These are phyloP conservation scores for Himalopsyche tibetana DNA, from an alignment of 2,888 invertebrate genomes.

Conservation along the genomic window DNA sequence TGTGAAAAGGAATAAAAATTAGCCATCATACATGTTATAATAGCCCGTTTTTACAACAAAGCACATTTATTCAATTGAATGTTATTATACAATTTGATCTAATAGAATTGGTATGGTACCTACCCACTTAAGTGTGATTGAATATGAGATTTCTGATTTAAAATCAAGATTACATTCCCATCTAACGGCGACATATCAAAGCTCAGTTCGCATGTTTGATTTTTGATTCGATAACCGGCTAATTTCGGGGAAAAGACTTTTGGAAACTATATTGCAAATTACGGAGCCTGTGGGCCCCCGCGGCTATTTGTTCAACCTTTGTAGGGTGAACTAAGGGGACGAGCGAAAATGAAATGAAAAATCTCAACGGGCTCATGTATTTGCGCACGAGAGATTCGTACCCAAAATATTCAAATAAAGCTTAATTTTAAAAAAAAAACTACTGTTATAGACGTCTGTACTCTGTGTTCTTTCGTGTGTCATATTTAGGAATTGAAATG, in stretches of 20 bases:
- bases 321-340: slow-evolving; percentile 18
- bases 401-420: background rate
- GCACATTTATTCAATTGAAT: too few relatives aligned
- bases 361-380: background rate
- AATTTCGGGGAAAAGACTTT: slow-evolving; percentile 52
- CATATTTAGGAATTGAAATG: too few relatives aligned
- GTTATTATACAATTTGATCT: too few relatives aligned
- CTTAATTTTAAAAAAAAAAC: background rate
- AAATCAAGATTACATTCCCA: slow-evolving; percentile 20
- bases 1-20: too few relatives aligned
- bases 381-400: background rate
- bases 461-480: too few relatives aligned
- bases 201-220: slow-evolving; percentile 49
- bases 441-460: too few relatives aligned
- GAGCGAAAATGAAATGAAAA: slow-evolving; percentile 17
- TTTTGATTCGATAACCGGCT: slow-evolving; percentile 58
- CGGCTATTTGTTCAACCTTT: slow-evolving; percentile 45
- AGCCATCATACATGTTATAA: too few relatives aligned
- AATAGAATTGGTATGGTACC: background rate
- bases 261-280: slow-evolving; percentile 60
- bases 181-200: slow-evolving; percentile 56
- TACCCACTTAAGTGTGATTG: slow-evolving; percentile 18
- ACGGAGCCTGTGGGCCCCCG: slow-evolving; percentile 36
- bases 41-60: too few relatives aligned
- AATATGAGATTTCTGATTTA: background rate